Evolutionary conservation across 2,113 vertebrate genomes (phyloP).

Genomic region (Urocolius indicus): DNA sequence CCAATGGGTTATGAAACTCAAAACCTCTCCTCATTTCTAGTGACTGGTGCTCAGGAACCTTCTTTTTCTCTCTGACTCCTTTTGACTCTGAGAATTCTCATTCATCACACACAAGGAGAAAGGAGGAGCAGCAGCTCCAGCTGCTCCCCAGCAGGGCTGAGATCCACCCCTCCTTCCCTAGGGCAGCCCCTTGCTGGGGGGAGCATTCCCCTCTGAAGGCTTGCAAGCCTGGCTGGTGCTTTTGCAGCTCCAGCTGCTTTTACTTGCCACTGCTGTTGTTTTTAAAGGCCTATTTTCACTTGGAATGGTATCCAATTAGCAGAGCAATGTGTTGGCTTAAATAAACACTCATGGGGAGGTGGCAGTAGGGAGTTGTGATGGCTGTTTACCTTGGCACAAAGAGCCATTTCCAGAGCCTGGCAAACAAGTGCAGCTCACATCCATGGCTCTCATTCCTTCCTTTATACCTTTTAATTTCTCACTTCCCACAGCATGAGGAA

Average conservation of each 20-base stretch:
- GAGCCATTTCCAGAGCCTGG: conserved; percentile 40
- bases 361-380: neutral
- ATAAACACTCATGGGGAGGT: conserved; percentile 69
- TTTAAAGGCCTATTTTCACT: conserved; percentile 82
- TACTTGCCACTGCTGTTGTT: conserved; percentile 72
- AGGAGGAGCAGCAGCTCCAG: neutral
- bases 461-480: conserved; percentile 35
- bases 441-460: neutral
- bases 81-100: neutral
- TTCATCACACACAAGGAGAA: fast-evolving
- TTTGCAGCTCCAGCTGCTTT: conserved; percentile 70
- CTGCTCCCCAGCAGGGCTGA: fast-evolving
- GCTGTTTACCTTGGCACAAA: conserved; percentile 67
- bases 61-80: neutral
- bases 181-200: fast-evolving
- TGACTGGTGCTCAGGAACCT: neutral
- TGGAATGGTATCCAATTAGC: conserved; percentile 82
- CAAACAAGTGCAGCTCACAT: conserved; percentile 35
- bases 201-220: neutral
- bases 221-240: conserved; percentile 29
- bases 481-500: neutral
- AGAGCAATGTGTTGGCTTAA: conserved; percentile 82
- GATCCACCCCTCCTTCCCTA: fast-evolving
- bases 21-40: fast-evolving
- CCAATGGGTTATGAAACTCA: neutral